Conservation (phyloP, 2,797 vertebrate genomes). For the Sebastes kiyomatsui region DNA sequence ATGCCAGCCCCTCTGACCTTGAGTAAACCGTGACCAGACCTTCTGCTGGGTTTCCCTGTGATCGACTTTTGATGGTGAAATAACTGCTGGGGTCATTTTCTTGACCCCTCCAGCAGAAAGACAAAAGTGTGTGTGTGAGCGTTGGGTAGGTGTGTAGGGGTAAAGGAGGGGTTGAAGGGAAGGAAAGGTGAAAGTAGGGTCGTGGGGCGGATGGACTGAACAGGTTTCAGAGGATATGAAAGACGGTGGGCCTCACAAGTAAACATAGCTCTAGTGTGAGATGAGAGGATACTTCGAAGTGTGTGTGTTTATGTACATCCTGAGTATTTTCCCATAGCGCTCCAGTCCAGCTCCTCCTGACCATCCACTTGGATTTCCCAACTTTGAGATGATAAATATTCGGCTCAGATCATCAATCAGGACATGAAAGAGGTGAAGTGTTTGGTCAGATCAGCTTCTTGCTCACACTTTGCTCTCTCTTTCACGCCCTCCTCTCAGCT, state of each 20-base stretch:
- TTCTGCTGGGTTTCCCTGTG: too few species aligned
- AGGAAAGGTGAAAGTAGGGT: constrained; percentile 46
- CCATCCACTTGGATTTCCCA: neutral
- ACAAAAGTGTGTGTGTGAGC: neutral
- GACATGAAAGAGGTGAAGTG: constrained; percentile 2
- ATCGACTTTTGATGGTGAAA: constrained; percentile 28
- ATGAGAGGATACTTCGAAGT: constrained; percentile 17
- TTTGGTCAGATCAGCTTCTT: constrained; percentile 16
- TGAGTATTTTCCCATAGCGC: constrained; percentile 8
- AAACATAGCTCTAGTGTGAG: constrained; percentile 58
- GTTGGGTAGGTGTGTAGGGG: neutral
- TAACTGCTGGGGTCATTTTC: constrained; percentile 17
- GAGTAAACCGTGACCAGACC: too few species aligned
- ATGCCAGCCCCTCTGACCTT: constrained; percentile 20
- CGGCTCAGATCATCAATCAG: neutral
- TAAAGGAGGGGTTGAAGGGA: neutral
- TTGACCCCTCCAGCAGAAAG: constrained; percentile 3
- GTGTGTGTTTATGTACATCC: neutral
- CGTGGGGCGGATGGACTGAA: constrained; percentile 35
- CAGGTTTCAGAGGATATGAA: constrained; percentile 62
- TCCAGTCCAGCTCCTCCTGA: neutral
- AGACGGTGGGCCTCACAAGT: constrained; percentile 49
- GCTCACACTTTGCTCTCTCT: constrained; percentile 15
- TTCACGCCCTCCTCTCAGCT: constrained; percentile 42
- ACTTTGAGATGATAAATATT: constrained; percentile 19